Percentiles rank a stretch among this genome's conserved stretches.
phyloP scores from a whole-genome alignment of 2,113 vertebrate genomes.

The Passer domesticus region DNA sequence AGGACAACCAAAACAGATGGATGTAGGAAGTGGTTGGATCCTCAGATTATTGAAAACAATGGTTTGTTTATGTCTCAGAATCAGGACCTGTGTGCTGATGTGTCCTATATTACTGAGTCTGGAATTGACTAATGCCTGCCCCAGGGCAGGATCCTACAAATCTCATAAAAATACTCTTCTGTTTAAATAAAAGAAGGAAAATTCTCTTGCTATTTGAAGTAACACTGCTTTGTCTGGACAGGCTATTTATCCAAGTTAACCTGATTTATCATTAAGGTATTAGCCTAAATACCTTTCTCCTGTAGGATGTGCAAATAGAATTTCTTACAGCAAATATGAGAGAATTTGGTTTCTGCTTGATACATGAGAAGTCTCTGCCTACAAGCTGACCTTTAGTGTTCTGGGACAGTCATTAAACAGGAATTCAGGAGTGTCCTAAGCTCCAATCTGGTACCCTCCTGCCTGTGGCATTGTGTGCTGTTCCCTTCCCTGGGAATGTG shows the following conservation, averaged over 20 bases:
- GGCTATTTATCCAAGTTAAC: not conserved
- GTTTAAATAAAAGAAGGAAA: not conserved
- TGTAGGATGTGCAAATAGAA: not conserved
- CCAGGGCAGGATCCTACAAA: not conserved
- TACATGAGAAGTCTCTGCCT: not conserved
- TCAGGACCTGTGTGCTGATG: not conserved
- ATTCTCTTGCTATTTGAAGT: not conserved
- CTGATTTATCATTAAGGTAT: not conserved
- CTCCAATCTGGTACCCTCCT: not conserved
- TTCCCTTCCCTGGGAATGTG: not conserved
- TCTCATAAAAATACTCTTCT: not conserved
- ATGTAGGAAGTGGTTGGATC: not conserved
- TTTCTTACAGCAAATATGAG: not conserved
- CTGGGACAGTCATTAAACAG: not conserved
- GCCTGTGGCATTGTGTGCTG: not conserved
- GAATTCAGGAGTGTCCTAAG: not conserved
- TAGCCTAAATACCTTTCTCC: not conserved
- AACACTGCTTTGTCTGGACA: not conserved
- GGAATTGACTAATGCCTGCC: not conserved
- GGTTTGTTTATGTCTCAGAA: not conserved
- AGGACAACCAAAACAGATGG: not conserved
- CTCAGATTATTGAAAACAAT: not conserved
- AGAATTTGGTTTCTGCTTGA: not conserved
- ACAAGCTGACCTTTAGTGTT: not conserved
- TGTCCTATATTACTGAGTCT: not conserved